Percentiles rank a stretch among this genome's conserved stretches.
Evolutionary conservation across 1,140 invertebrate genomes (phyloP).

Genomic region (honey bee (Apis mellifera)): Amel_HAv3.1 CM009944.2:5014001-5014500

Average conservation of each 20-base stretch:
- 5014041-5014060: slow-evolving; percentile 67
- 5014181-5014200: slow-evolving; percentile 33
- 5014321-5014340: slow-evolving; percentile 73
- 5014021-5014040: slow-evolving; percentile 73
- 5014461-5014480: slow-evolving; percentile 40
- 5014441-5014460: slow-evolving; percentile 61
- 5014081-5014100: slow-evolving; percentile 70
- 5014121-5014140: slow-evolving; percentile 65
- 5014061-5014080: slow-evolving; percentile 46
- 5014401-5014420: slow-evolving; percentile 73
- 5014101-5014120: slow-evolving; percentile 75
- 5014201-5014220: slow-evolving; percentile 72
- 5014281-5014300: slow-evolving; percentile 64
- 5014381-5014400: slow-evolving; percentile 67
- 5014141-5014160: slow-evolving; percentile 68
- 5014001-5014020: slow-evolving; percentile 65
- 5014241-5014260: slow-evolving; percentile 33
- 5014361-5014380: slow-evolving; percentile 73
- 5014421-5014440: slow-evolving; percentile 64
- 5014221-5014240: slow-evolving; percentile 77
- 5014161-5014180: slow-evolving; percentile 45
- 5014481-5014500: slow-evolving; percentile 53
- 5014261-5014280: slow-evolving; percentile 60
- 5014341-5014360: slow-evolving; percentile 74
- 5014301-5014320: slow-evolving; percentile 67